Percentiles rank a stretch among this genome's conserved stretches.
phyloP scores from a whole-genome alignment of 1,140 invertebrate species.

The Brachionus rubens region DNA sequence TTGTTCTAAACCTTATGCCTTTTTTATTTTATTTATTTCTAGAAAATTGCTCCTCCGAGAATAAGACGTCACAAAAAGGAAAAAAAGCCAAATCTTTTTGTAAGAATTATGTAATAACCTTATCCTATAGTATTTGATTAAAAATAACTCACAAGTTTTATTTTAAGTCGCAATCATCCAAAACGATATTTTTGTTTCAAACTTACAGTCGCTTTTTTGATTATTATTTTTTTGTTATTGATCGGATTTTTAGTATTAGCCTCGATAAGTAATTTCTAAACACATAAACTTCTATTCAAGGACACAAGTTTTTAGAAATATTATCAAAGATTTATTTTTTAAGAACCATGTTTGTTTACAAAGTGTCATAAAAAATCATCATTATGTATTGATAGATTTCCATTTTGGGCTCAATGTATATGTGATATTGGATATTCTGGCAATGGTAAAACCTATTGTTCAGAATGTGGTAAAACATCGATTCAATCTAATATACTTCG shows the following conservation, averaged over 20 bases:
- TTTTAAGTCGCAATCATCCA: neutral
- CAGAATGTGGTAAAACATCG: slow-evolving; percentile 27
- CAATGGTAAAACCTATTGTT: slow-evolving; percentile 15
- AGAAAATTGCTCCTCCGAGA: neutral
- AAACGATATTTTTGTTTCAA: neutral
- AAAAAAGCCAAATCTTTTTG: neutral
- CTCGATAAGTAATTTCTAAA: slow-evolving; percentile 36
- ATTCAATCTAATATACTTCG: neutral
- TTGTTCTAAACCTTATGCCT: neutral
- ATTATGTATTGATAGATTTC: slow-evolving; percentile 37
- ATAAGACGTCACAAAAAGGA: neutral
- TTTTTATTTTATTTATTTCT: neutral
- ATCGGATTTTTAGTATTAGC: neutral
- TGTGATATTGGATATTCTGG: slow-evolving; percentile 13
- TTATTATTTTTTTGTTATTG: neutral
- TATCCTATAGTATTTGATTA: neutral
- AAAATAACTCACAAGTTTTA: neutral
- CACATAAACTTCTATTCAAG: neutral
- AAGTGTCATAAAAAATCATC: slow-evolving; percentile 43
- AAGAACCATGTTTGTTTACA: slow-evolving; percentile 42
- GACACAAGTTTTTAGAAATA: no score
- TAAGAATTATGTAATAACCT: neutral
- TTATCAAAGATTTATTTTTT: neutral
- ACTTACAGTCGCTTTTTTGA: neutral
- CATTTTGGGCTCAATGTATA: slow-evolving; percentile 40